A percentile compares a stretch with the other conserved stretches of the same genome.
Evolutionary conservation across 2,888 invertebrate species (phyloP).

Genomic region (Drosophila mercatorum): DNA sequence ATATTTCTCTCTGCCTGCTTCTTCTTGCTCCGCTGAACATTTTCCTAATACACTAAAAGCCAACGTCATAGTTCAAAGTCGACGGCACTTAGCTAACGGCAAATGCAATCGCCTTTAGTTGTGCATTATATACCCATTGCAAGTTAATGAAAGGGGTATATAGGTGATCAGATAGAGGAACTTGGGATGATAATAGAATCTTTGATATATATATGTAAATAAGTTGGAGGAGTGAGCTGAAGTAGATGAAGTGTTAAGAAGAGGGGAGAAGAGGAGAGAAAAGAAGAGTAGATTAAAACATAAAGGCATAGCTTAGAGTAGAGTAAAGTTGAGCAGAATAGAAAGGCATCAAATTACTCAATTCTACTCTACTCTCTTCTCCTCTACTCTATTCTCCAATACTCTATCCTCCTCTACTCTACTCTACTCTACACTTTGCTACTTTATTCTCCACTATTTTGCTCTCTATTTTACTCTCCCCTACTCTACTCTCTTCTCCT

Average conservation of each 20-base stretch:
- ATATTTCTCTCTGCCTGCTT: not conserved
- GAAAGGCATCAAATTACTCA: not conserved
- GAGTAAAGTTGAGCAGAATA: not conserved
- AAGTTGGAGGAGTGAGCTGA: not conserved
- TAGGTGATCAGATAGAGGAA: not conserved
- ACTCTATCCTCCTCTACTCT: not conserved
- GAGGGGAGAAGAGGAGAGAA: too few species aligned
- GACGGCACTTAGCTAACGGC: constrained; percentile 64
- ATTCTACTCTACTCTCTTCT: not conserved
- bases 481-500: not conserved
- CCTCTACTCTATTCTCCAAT: not conserved
- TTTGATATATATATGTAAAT: not conserved
- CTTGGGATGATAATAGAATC: too few species aligned
- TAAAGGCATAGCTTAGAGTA: too few species aligned
- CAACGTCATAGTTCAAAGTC: constrained; percentile 72
- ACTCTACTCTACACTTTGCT: not conserved
- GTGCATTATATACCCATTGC: constrained; percentile 19
- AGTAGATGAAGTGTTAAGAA: too few species aligned
- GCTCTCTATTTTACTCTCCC: not conserved
- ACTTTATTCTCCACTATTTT: too few species aligned
- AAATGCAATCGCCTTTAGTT: constrained; percentile 61
- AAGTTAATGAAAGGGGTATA: not conserved
- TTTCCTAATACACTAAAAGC: constrained; percentile 74
- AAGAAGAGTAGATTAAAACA: too few species aligned
- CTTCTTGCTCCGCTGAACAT: not conserved